Evolutionary conservation across 2,113 vertebrate genomes (phyloP), one percentile per base, ranked within the genome.

Genomic region (Pelecanus crispus): DNA sequence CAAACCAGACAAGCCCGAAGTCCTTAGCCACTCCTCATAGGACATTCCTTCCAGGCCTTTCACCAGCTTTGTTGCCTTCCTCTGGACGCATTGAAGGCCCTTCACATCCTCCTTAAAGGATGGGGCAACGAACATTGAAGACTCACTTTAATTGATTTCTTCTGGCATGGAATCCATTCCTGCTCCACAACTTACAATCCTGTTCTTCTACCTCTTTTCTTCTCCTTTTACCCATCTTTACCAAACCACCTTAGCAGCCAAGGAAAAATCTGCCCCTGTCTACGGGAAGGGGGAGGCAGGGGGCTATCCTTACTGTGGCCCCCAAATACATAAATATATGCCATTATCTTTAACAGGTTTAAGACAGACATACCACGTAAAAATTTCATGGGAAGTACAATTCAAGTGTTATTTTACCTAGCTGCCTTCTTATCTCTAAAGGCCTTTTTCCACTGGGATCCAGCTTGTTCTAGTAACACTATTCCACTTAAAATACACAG

Each of bases 321-420:
- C 47, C 56, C 52, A 96, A 95, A 82, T 32, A 94, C 87, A 97
- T 82, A 88, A 97, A 45, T 61, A 79, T n/a, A 70, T 26, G 31
- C 86, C 73, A 90, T 92, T 94, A 95, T 61, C 83, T 93, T 97
- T 77, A 96, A 88, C 92, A 93, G 95, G 94, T 95, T 96, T 97
- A 95, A 97, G 86, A 94, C 58, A 92, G 66, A 95, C 31, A 74
- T 32, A 93, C 11, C 85, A 86, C 92, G 98, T 97, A 97, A 98
- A 98, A 98, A 93, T 97, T 98, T 97, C 73, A 97, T 97, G 88
- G 88, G 71, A 97, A 97, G 95, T 53, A 94, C 88, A 98, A 94
- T 63, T 94, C 92, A 96, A 97, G 88, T 88, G 90, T 94, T 96
- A 63, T 94, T 96, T 98, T 96, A 91, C 95, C 95, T 96, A 85